These are phyloP conservation scores for Python bivittatus DNA, from an alignment of 2,113 vertebrate genomes.

Conservation along the genomic window DNA sequence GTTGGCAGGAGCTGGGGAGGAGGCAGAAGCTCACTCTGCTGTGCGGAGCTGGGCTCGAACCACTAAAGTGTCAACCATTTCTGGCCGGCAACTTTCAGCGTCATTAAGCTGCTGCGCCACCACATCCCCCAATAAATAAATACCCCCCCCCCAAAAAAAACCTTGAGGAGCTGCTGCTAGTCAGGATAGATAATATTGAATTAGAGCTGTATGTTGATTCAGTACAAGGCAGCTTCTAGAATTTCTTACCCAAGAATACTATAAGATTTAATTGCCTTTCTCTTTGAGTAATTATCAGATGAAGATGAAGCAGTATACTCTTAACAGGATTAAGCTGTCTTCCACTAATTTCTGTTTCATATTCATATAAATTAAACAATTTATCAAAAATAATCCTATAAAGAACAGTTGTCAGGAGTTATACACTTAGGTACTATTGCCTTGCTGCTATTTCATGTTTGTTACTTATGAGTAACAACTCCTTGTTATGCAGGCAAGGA, in stretches of 20 bases:
- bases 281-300: conserved; percentile 31
- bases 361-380: conserved; percentile 10
- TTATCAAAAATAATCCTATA: conserved; percentile 19
- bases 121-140: too few relatives aligned
- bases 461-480: background rate
- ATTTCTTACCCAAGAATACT: background rate
- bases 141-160: background rate
- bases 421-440: background rate
- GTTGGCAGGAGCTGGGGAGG: background rate
- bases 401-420: background rate
- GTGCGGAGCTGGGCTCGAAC: too few relatives aligned
- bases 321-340: background rate
- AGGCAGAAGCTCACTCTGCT: background rate
- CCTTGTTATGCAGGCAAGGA: background rate
- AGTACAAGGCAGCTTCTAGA: background rate
- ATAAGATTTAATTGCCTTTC: conserved; percentile 31
- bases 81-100: too few relatives aligned
- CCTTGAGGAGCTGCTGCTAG: background rate
- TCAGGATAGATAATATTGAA: background rate
- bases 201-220: background rate
- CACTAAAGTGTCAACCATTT: too few relatives aligned
- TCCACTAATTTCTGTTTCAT: background rate
- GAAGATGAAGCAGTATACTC: background rate
- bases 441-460: background rate
- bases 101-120: too few relatives aligned